Conservation (phyloP, 2,888 invertebrate species). For the Stenurella melanura region DNA sequence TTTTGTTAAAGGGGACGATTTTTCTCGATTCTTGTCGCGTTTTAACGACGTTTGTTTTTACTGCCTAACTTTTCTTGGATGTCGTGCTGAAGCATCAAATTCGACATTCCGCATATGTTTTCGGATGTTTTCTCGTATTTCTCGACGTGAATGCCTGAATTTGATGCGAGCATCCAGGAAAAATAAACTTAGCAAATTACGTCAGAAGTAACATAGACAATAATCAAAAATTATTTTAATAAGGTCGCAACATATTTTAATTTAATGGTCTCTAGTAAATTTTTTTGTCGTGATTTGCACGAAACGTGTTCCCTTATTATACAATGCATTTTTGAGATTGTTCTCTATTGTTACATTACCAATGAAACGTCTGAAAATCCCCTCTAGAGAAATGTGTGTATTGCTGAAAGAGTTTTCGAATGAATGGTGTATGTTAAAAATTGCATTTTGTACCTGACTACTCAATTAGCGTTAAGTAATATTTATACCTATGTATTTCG, state of each 20-base stretch:
- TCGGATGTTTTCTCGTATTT: background rate
- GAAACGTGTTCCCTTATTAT: background rate
- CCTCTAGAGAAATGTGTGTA: conserved; percentile 8
- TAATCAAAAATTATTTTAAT: conserved; percentile 1
- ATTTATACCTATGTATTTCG: conserved; percentile 57
- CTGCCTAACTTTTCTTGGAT: conserved; percentile 2
- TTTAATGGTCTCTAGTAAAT: background rate
- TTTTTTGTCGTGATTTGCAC: background rate
- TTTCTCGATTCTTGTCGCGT: background rate
- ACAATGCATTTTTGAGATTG: conserved; percentile 20
- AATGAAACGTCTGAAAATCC: conserved; percentile 15
- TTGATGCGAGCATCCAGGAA: background rate
- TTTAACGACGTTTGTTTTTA: background rate
- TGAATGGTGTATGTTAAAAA: conserved; percentile 43
- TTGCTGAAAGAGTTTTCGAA: conserved; percentile 25
- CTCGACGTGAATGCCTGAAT: background rate
- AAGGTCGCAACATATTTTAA: background rate
- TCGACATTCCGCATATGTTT: background rate
- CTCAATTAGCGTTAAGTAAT: conserved; percentile 57
- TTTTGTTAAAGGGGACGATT: conserved; percentile 6
- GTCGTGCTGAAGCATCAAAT: background rate
- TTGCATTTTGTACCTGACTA: conserved; percentile 61
- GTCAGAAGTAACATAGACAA: background rate
- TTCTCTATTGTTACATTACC: conserved; percentile 11
- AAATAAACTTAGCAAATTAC: background rate